These are phyloP conservation scores for Lonchura striata DNA, from an alignment of 2,113 vertebrate genomes.

Conservation along the genomic window DNA sequence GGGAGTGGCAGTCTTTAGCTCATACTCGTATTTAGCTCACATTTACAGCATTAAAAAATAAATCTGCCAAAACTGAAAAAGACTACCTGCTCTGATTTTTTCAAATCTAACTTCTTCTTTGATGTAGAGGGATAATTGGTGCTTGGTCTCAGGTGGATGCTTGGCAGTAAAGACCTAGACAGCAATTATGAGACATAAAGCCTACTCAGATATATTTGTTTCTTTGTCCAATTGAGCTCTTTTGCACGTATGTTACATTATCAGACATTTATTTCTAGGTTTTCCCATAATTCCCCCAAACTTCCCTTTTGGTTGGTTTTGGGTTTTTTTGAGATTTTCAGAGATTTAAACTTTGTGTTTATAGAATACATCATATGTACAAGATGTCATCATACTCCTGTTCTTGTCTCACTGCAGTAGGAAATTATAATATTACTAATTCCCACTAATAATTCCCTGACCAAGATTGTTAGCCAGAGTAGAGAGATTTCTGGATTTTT, in stretches of 20 bases:
- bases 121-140: background rate
- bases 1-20: background rate
- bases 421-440: background rate
- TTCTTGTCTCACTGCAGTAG: background rate
- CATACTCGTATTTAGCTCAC: background rate
- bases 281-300: background rate
- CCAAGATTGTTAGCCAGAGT: background rate
- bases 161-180: background rate
- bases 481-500: background rate
- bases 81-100: background rate
- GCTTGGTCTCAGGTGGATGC: background rate
- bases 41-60: background rate
- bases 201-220: background rate
- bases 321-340: background rate
- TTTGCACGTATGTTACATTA: background rate
- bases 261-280: background rate
- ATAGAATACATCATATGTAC: background rate
- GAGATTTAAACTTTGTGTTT: background rate
- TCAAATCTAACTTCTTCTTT: background rate
- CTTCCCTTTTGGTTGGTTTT: background rate
- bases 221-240: background rate
- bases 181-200: background rate
- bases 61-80: background rate
- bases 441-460: background rate
- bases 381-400: background rate